Evolutionary conservation across 2,888 invertebrate species (phyloP).

Genomic region (Sarcophaga caerulescens): DNA sequence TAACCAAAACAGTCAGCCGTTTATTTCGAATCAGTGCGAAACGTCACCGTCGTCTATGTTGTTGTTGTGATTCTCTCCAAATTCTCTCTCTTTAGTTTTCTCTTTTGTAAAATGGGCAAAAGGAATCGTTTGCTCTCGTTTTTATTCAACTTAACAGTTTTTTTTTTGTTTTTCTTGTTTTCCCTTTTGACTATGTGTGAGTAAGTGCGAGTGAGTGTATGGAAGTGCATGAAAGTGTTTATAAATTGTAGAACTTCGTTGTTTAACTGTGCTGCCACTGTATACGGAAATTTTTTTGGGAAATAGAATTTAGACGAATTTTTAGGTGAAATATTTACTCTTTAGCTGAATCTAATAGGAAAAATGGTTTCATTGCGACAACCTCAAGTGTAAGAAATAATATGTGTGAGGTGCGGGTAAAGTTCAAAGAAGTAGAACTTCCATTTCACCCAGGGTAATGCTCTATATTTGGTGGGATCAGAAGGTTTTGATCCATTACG

Average conservation of each 20-base stretch:
- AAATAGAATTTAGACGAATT: too few relatives aligned
- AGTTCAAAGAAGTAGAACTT: too few relatives aligned
- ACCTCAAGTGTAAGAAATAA: too few relatives aligned
- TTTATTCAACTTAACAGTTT: conserved; percentile 35
- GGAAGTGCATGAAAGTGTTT: background rate
- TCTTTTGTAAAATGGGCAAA: conserved; percentile 32
- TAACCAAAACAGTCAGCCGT: conserved; percentile 20
- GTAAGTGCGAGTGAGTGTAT: background rate
- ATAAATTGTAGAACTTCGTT: too few relatives aligned
- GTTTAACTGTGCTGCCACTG: background rate
- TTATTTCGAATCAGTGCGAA: conserved; percentile 58
- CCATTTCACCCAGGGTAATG: too few relatives aligned
- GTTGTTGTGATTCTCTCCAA: conserved; percentile 36
- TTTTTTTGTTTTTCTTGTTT: conserved; percentile 15
- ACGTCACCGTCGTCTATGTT: background rate
- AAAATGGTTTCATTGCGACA: too few relatives aligned
- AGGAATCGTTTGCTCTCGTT: conserved; percentile 66
- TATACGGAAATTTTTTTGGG: background rate
- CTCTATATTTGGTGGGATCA: too few relatives aligned
- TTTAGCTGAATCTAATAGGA: too few relatives aligned
- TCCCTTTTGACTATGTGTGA: background rate
- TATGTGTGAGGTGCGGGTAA: too few relatives aligned
- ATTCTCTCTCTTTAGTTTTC: conserved; percentile 44
- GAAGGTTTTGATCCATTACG: too few relatives aligned
- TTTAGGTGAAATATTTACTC: too few relatives aligned